Base-by-base conservation (phyloP, 2,888 invertebrate genomes). In the Volucella zonaria region DNA sequence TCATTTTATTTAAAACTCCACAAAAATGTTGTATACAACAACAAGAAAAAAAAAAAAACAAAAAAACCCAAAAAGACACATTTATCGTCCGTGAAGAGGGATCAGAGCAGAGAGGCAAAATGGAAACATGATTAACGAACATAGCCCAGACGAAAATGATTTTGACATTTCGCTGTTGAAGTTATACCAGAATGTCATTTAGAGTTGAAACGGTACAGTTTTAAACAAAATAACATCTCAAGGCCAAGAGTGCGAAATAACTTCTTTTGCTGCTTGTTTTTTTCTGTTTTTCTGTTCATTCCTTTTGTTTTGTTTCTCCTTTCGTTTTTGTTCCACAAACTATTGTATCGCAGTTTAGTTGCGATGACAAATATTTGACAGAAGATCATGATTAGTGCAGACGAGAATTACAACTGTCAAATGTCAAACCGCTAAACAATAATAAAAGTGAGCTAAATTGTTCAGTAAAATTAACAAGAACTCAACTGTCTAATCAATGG, bases 101-200 rank as follows among this genome's bases (percentile, higher is more conserved):
- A 43, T 59, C 52, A 45, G 38, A 31, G 47, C 47, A 47, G 66
- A 67, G 58, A 49, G 8, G 40, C 31, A 31, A 31, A 4, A 2
- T 31, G 31, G 6, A 31, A 31, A 31, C 31, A 31, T 6, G 31
- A 31, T 31, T 31, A 74, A 31, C 31, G 18, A 66, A 66, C 49
- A 8, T 42, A 67, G 49, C 42, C 64, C 61, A 67, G 76, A 77
- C 62, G 58, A 52, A 59, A 47, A 52, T 31, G 45, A 38, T 49
- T 77, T 77, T 77, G 70, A 77, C 70, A 76, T 70, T 77, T 77
- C 15, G 6, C 40, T 70, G 47, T 47, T 62, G 42, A 70, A 77
- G 77, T 77, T 77, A 42, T 62, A 31, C 31, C 6, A 42, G 42
- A 68, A 62, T 62, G 62, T 11, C 61, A 70, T 56, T 54, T 43